These are phyloP conservation scores for Caenorhabditis sulstoni DNA, from an alignment of 2,888 invertebrate genomes.

Conservation along the genomic window DNA sequence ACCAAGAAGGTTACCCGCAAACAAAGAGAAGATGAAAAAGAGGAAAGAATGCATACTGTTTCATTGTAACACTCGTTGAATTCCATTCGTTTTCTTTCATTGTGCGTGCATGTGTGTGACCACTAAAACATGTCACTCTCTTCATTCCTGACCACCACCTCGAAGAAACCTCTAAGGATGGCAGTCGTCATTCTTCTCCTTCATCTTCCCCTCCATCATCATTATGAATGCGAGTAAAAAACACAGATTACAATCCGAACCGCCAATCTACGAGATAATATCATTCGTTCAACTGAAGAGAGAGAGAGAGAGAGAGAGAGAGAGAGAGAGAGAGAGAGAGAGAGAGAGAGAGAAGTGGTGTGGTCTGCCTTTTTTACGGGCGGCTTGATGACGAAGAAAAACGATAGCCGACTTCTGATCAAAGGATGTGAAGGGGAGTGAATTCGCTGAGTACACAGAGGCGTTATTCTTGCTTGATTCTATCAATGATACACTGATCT, in stretches of 20 bases:
- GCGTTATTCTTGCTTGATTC: no score
- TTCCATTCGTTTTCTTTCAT: background rate
- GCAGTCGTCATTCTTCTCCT: slow-evolving; percentile 4
- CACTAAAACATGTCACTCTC: slow-evolving; percentile 16
- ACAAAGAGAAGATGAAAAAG: slow-evolving; percentile 21
- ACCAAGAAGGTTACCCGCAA: slow-evolving; percentile 25
- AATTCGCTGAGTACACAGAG: no score
- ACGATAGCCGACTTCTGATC: no score
- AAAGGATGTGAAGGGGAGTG: no score
- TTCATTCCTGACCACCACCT: slow-evolving; percentile 1
- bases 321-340: no score
- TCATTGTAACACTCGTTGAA: slow-evolving; percentile 10
- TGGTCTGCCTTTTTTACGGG: no score
- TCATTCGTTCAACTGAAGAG: background rate
- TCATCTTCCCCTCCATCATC: background rate
- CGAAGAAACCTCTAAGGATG: slow-evolving; percentile 1
- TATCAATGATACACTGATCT: no score
- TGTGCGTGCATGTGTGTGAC: slow-evolving; percentile 2
- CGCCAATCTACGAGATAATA: no score
- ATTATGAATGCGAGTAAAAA: background rate
- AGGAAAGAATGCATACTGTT: slow-evolving; percentile 20
- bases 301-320: no score
- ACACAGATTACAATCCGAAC: no score
- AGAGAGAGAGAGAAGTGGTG: no score
- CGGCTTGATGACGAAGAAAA: no score